A percentile compares a stretch with the other conserved stretches of the same genome.
phyloP scores from a whole-genome alignment of 2,888 invertebrate species.

The Carabus problematicus region DNA sequence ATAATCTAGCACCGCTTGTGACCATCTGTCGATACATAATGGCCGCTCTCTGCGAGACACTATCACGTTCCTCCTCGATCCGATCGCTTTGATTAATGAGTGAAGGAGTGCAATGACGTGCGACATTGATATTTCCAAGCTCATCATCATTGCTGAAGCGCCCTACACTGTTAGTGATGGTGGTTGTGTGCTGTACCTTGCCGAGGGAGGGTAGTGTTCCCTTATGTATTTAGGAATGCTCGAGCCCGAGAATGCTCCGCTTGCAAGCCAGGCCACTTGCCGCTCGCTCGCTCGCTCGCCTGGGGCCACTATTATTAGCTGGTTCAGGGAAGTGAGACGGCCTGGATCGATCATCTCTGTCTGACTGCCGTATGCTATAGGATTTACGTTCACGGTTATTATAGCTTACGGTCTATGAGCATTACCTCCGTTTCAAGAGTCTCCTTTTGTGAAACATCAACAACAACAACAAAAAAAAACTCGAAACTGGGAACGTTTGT shows the following conservation, averaged over 20 bases:
- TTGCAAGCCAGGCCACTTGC: conserved; percentile 14
- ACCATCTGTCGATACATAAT: too few relatives aligned
- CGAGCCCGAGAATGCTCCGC: neutral
- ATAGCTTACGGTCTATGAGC: conserved; percentile 1
- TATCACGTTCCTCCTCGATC: too few relatives aligned
- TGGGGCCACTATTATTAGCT: conserved; percentile 21
- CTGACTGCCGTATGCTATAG: conserved; percentile 1
- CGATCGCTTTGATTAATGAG: too few relatives aligned
- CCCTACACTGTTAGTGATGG: too few relatives aligned
- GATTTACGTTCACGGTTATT: conserved; percentile 14
- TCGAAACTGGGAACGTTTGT: neutral
- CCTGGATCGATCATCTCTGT: conserved; percentile 18
- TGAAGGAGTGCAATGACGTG: too few relatives aligned
- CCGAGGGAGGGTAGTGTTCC: neutral
- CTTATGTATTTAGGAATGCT: neutral
- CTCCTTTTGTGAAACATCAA: too few relatives aligned
- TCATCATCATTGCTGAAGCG: too few relatives aligned
- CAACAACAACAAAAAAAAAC: neutral
- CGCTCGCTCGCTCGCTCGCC: neutral
- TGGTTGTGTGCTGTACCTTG: too few relatives aligned
- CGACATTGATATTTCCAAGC: too few relatives aligned
- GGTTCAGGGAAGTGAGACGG: conserved; percentile 14
- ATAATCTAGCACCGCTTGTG: too few relatives aligned
- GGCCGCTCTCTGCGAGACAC: too few relatives aligned
- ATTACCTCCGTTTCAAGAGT: neutral